Evolutionary conservation across 2,113 vertebrate species (phyloP).

Genomic region (Nannospalax galili): DNA sequence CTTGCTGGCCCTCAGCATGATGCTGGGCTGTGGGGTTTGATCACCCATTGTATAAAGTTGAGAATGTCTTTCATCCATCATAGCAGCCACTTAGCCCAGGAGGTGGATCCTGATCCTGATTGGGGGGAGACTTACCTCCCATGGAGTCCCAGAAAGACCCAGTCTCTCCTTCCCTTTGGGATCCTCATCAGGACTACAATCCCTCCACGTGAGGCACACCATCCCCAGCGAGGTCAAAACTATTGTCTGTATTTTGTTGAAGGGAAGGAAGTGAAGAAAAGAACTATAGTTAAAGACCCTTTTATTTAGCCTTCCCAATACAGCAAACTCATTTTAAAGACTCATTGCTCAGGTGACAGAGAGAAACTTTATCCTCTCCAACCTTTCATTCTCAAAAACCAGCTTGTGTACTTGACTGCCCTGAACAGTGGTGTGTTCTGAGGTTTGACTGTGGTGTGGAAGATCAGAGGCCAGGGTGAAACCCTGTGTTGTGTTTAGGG

Average conservation of each 20-base stretch:
- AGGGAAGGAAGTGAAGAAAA: not conserved
- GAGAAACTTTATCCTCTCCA: conserved; percentile 72
- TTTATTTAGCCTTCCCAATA: conserved; percentile 62
- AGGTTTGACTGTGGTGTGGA: not conserved
- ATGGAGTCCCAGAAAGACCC: not conserved
- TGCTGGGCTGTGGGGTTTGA: not conserved
- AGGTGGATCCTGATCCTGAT: not conserved
- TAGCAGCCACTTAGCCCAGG: not conserved
- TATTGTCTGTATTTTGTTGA: conserved; percentile 44
- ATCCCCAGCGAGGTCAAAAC: conserved; percentile 45
- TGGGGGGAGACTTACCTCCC: not conserved
- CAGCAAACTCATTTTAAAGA: conserved; percentile 73
- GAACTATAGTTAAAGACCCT: conserved; percentile 56
- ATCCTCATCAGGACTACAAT: not conserved
- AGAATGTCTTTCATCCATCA: not conserved
- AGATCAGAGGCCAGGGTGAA: not conserved
- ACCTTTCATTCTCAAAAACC: conserved; percentile 76
- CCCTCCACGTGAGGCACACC: not conserved
- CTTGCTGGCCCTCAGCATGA: not conserved
- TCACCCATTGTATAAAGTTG: not conserved
- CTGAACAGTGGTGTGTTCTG: conserved; percentile 30
- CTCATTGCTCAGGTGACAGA: conserved; percentile 80
- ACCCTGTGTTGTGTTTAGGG: not conserved
- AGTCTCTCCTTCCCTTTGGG: not conserved
- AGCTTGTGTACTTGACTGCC: conserved; percentile 66